phyloP scores from a whole-genome alignment of 2,113 vertebrate genomes.

The Lepus americanus region DNA sequence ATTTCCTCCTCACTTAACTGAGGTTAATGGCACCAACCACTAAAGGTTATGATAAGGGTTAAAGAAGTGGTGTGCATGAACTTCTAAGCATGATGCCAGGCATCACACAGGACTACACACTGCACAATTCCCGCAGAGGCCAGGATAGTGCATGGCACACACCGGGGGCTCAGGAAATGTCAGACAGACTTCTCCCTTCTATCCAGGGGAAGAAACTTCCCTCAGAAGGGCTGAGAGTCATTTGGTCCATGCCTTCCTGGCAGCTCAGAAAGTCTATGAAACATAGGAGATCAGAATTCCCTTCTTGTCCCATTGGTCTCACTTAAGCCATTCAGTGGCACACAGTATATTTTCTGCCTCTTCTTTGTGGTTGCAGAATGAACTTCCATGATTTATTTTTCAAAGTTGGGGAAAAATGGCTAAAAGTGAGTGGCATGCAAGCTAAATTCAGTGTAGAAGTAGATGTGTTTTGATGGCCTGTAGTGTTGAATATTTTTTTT shows the following conservation, averaged over 20 bases:
- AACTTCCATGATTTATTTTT: background rate
- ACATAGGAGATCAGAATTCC: background rate
- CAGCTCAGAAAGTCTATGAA: background rate
- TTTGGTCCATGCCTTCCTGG: background rate
- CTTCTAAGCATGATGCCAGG: background rate
- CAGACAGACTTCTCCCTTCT: background rate
- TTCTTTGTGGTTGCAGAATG: background rate
- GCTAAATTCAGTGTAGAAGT: background rate
- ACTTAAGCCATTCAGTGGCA: background rate
- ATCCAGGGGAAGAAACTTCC: background rate
- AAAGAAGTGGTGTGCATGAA: background rate
- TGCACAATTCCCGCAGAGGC: background rate
- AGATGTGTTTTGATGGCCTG: background rate
- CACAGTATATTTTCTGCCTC: background rate
- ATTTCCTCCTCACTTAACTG: background rate
- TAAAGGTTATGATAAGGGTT: background rate
- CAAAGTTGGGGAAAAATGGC: constrained; percentile 16
- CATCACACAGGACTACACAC: background rate
- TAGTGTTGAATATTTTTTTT: background rate
- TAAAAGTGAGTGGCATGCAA: background rate
- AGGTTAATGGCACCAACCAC: background rate
- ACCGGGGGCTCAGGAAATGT: background rate
- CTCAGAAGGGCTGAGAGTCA: background rate
- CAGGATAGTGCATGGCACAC: background rate
- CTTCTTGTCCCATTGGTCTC: background rate